Evolutionary conservation across 2,113 vertebrate species (phyloP).

Genomic region (Rhegmatorhina hoffmannsi): DNA sequence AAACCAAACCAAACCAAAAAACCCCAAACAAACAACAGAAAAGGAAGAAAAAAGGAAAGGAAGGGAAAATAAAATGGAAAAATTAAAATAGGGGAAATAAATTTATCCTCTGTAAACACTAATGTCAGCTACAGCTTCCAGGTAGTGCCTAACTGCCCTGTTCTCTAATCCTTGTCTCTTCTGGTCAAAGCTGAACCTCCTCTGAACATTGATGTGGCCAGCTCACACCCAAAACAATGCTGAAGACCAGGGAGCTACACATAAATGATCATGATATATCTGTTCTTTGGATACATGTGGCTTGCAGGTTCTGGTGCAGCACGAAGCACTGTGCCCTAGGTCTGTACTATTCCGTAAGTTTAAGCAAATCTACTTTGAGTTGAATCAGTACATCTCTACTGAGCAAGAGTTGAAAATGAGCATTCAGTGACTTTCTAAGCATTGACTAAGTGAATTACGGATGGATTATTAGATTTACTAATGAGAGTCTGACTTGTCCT

Average conservation of each 20-base stretch:
- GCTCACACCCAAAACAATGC: fast-evolving
- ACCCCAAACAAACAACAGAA: no score
- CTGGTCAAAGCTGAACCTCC: neutral
- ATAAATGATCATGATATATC: neutral
- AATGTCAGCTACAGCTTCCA: neutral
- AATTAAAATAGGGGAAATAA: neutral
- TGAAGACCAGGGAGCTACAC: neutral
- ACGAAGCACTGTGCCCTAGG: neutral
- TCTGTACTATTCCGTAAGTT: neutral
- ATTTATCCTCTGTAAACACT: neutral
- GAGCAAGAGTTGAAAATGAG: neutral
- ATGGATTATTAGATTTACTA: neutral
- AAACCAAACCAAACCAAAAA: no score
- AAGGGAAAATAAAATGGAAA: neutral
- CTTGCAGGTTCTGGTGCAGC: neutral
- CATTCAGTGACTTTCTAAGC: neutral
- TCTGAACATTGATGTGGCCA: neutral
- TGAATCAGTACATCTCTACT: neutral
- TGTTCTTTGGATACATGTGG: neutral
- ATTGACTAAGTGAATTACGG: neutral
- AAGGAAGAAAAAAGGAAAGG: fast-evolving
- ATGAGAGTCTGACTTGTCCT: neutral
- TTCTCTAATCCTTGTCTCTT: neutral
- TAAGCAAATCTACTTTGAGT: neutral
- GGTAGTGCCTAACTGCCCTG: neutral